phyloP scores from a whole-genome alignment of 2,888 invertebrate species.

The Buathra laborator region DNA sequence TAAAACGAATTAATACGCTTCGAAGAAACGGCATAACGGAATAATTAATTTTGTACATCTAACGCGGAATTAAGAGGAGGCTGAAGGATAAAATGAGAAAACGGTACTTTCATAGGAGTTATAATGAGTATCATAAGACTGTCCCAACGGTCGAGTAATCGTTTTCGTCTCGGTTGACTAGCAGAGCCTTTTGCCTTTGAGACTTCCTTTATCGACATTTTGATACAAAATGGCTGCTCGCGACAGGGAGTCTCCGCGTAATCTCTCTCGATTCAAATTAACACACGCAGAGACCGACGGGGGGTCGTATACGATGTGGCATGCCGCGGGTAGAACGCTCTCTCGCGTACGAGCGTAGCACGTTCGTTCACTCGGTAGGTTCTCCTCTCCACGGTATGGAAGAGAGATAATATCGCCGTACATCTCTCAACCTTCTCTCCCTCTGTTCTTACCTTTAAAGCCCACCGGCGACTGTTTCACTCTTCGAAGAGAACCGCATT shows the following conservation, averaged over 20 bases:
- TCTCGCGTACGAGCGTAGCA: conserved; percentile 61
- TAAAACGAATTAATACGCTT: neutral
- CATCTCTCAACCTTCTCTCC: conserved; percentile 68
- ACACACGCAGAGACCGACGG: conserved; percentile 85
- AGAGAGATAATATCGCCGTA: conserved; percentile 83
- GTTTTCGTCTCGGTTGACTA: conserved; percentile 54
- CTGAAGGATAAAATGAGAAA: conserved; percentile 18
- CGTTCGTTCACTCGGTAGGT: conserved; percentile 40
- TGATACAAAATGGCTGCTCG: conserved; percentile 85
- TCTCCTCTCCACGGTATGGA: conserved; percentile 75
- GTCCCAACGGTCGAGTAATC: conserved; percentile 27
- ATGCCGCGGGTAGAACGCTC: conserved; percentile 75
- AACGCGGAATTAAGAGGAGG: neutral
- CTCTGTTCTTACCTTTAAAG: conserved; percentile 58
- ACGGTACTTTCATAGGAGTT: conserved; percentile 2
- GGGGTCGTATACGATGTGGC: conserved; percentile 70
- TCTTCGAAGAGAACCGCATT: conserved; percentile 66
- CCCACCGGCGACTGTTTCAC: conserved; percentile 65
- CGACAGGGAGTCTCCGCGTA: conserved; percentile 86
- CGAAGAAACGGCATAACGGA: neutral
- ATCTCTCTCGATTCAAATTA: conserved; percentile 88
- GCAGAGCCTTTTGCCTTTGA: conserved; percentile 67
- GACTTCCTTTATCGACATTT: conserved; percentile 85
- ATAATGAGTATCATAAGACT: conserved; percentile 45
- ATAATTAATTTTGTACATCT: neutral